Conservation (phyloP, 2,113 vertebrate genomes). For the Willisornis vidua region DNA sequence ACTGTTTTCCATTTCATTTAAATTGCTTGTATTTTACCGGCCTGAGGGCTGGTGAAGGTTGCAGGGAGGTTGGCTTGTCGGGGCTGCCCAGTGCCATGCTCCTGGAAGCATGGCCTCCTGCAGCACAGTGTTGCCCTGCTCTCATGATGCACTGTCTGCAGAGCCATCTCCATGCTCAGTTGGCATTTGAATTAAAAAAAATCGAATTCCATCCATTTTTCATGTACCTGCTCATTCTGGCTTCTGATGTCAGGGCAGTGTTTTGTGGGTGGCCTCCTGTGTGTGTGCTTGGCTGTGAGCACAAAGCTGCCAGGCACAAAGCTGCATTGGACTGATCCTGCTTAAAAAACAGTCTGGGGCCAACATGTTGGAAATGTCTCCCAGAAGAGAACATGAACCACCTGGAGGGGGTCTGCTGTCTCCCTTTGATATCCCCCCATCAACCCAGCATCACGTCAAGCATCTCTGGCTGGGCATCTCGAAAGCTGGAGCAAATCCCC, state of each 20-base stretch:
- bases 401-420: background rate
- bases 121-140: background rate
- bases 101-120: background rate
- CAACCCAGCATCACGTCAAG: background rate
- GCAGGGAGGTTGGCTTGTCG: background rate
- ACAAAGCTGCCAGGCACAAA: background rate
- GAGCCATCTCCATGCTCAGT: background rate
- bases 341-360: background rate
- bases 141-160: rapidly evolving
- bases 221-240: background rate
- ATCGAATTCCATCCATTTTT: background rate
- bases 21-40: background rate
- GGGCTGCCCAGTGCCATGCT: background rate
- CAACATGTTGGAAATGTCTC: background rate
- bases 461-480: background rate
- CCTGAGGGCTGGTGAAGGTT: background rate
- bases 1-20: background rate
- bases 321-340: background rate
- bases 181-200: background rate
- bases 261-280: background rate
- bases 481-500: background rate
- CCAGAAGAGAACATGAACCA: background rate
- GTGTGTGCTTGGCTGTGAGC: rapidly evolving
- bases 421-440: background rate
- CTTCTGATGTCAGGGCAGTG: background rate